phyloP scores from a whole-genome alignment of 1,140 invertebrate species.

The Caerostris darwini region DNA sequence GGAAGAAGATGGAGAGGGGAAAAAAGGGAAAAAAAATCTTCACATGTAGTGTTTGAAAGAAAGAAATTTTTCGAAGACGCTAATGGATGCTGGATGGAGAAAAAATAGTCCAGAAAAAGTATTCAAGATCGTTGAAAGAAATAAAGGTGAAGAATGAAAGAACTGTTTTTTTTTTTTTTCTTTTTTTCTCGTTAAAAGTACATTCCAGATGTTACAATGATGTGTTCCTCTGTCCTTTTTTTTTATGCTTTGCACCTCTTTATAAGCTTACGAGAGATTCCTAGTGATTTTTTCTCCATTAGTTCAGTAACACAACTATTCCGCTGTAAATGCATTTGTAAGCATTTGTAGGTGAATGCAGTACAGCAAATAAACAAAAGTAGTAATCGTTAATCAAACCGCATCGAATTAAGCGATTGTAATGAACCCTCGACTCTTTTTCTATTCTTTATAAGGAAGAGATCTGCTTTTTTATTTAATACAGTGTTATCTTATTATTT shows the following conservation, averaged over 20 bases:
- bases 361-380: not conserved
- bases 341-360: not conserved
- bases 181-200: slow-evolving; percentile 70
- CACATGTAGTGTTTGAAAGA: slow-evolving; percentile 13
- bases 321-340: slow-evolving; percentile 52
- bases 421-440: not conserved
- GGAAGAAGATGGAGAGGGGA: not conserved
- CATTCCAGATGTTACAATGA: slow-evolving; percentile 70
- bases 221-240: slow-evolving; percentile 54
- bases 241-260: slow-evolving; percentile 43
- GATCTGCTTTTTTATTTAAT: no score
- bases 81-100: slow-evolving; percentile 63
- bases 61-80: slow-evolving; percentile 50
- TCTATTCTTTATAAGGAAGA: not conserved
- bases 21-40: slow-evolving; percentile 5
- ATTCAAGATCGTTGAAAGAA: slow-evolving; percentile 57
- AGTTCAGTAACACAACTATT: slow-evolving; percentile 24
- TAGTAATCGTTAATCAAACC: slow-evolving; percentile 40
- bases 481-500: no score
- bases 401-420: slow-evolving; percentile 36
- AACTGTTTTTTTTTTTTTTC: slow-evolving; percentile 4
- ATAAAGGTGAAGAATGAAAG: slow-evolving; percentile 65
- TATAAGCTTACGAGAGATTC: slow-evolving; percentile 21
- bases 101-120: slow-evolving; percentile 63
- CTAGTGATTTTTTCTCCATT: slow-evolving; percentile 62